Evolutionary conservation across 1,140 invertebrate species (phyloP).

Genomic region (Euwallacea similis): DNA sequence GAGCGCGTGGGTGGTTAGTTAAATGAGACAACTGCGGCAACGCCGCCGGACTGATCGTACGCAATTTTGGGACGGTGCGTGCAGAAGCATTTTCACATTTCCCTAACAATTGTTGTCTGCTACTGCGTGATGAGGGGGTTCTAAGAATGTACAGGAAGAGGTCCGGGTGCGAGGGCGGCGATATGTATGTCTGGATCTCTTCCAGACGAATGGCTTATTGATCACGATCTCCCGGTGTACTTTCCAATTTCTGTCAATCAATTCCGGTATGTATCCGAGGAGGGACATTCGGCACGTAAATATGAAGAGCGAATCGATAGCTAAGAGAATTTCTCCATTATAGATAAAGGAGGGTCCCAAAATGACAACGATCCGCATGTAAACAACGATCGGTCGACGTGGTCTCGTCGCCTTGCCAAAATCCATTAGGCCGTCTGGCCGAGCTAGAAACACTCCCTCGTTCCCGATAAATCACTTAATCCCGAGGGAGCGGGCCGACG

Average conservation of each 20-base stretch:
- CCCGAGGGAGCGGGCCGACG: background rate
- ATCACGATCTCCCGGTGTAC: too few relatives aligned
- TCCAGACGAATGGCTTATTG: too few relatives aligned
- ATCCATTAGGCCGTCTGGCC: slow-evolving; percentile 20
- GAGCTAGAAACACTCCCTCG: slow-evolving; percentile 17
- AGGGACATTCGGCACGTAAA: too few relatives aligned
- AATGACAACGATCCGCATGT: background rate
- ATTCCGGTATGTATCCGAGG: too few relatives aligned
- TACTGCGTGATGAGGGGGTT: background rate
- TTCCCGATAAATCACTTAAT: slow-evolving; percentile 20
- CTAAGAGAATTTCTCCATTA: too few relatives aligned
- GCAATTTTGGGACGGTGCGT: slow-evolving; percentile 4
- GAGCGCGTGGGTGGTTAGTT: background rate
- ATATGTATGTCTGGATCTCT: background rate
- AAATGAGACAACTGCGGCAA: background rate
- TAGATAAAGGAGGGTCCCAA: background rate
- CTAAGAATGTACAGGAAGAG: background rate
- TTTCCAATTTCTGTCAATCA: too few relatives aligned
- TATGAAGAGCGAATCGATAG: too few relatives aligned
- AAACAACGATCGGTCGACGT: background rate
- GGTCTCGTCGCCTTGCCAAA: slow-evolving; percentile 15
- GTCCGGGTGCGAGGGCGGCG: slow-evolving; percentile 3
- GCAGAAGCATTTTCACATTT: background rate
- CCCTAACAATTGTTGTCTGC: background rate
- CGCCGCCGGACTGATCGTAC: background rate